Percentiles rank a stretch among this genome's conserved stretches.
phyloP scores from a whole-genome alignment of 2,113 vertebrate species.

The Corythaeola cristata region DNA sequence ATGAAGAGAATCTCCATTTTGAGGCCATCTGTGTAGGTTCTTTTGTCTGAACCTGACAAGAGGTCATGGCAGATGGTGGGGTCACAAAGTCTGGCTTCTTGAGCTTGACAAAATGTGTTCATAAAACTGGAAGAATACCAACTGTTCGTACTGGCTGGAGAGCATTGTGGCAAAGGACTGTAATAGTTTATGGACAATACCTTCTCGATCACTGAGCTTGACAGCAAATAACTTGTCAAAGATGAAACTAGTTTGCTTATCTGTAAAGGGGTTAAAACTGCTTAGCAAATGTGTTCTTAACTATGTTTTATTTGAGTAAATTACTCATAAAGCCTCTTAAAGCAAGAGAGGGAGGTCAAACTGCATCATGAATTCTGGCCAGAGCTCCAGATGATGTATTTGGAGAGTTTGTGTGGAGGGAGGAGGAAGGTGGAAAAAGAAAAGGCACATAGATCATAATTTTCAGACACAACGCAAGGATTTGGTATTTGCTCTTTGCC shows the following conservation, averaged over 20 bases:
- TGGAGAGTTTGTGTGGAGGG: background rate
- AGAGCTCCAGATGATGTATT: background rate
- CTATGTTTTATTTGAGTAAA: background rate
- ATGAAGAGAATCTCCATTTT: conserved; percentile 58
- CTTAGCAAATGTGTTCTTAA: background rate
- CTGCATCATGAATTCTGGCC: background rate
- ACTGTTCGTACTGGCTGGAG: conserved; percentile 52
- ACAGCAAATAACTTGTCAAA: conserved; percentile 7
- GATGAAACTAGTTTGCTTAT: background rate
- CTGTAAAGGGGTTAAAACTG: background rate
- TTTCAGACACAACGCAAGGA: background rate
- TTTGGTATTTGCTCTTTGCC: background rate
- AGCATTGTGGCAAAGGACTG: conserved; percentile 34
- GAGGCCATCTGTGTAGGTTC: conserved; percentile 75
- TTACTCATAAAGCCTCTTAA: background rate
- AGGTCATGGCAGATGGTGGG: conserved; percentile 76
- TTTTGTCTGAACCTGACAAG: conserved; percentile 73
- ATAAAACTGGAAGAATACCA: conserved; percentile 69
- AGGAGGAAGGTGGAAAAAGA: background rate
- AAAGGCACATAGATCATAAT: background rate
- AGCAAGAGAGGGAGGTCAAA: background rate
- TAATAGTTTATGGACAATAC: conserved; percentile 15
- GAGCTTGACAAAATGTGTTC: conserved; percentile 75
- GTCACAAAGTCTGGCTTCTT: conserved; percentile 73
- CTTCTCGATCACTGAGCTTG: conserved; percentile 32